phyloP scores from a whole-genome alignment of 2,113 vertebrate species.

The Oncorhynchus masou region DNA sequence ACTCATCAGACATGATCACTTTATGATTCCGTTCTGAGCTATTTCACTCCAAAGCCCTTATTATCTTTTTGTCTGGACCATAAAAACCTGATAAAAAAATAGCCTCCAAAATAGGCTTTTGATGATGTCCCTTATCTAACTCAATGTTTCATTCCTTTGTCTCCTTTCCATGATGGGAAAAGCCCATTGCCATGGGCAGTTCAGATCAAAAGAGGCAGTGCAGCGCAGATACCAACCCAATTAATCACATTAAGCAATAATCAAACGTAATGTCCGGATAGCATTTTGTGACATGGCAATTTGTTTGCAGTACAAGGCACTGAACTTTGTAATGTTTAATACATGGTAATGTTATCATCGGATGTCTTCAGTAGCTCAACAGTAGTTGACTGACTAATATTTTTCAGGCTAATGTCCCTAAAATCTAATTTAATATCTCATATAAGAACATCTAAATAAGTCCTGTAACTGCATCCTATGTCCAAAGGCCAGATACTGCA shows the following conservation, averaged over 20 bases:
- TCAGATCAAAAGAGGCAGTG: conserved; percentile 49
- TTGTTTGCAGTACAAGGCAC: no score
- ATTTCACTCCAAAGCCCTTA: conserved; percentile 53
- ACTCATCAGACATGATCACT: conserved; percentile 50
- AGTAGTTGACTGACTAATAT: no score
- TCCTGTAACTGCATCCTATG: neutral
- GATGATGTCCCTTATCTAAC: neutral
- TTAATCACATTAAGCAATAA: conserved; percentile 39
- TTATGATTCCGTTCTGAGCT: conserved; percentile 47
- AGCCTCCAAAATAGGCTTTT: conserved; percentile 37
- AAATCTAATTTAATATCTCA: no score
- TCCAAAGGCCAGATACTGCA: no score
- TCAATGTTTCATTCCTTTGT: neutral
- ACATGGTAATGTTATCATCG: neutral
- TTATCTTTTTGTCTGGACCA: conserved; percentile 52
- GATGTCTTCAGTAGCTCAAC: no score
- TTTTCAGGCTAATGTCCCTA: no score
- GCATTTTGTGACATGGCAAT: conserved; percentile 7
- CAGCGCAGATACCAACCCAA: conserved; percentile 39
- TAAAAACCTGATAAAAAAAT: conserved; percentile 53
- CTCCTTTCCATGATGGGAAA: neutral
- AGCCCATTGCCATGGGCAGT: neutral
- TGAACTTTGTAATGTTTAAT: no score
- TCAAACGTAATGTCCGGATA: conserved; percentile 48
- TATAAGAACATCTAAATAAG: conserved; percentile 13